Evolutionary conservation across 2,797 vertebrate genomes (phyloP).

Genomic region (Chromis chromis): DNA sequence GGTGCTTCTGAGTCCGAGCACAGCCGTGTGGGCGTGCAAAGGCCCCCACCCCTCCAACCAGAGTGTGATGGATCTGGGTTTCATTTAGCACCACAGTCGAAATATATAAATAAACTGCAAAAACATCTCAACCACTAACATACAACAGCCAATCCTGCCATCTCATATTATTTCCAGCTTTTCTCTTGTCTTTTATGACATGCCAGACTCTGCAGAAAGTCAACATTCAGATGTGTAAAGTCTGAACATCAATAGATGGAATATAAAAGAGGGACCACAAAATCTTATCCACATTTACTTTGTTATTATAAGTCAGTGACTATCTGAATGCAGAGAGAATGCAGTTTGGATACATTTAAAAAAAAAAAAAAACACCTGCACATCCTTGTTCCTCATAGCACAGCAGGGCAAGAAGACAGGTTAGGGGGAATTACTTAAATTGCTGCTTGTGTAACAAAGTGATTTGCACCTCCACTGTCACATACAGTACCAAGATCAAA

Average conservation of each 20-base stretch:
- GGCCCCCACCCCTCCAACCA: conserved; percentile 21
- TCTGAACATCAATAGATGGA: conserved; percentile 2
- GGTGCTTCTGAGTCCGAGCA: conserved; percentile 57
- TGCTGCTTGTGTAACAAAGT: not conserved
- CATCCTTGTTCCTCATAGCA: too few species aligned
- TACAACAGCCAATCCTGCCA: not conserved
- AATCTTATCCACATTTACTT: too few species aligned
- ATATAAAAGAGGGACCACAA: not conserved
- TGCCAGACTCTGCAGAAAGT: not conserved
- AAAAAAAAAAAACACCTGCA: too few species aligned
- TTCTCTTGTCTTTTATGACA: not conserved
- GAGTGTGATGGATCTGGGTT: not conserved
- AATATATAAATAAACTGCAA: not conserved
- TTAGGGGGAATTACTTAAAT: conserved; percentile 11
- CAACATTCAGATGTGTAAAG: conserved; percentile 9
- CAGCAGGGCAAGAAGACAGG: not conserved
- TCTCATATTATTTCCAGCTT: not conserved
- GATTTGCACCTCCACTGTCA: not conserved
- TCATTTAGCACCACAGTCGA: not conserved
- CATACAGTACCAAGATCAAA: not conserved
- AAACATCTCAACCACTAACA: too few species aligned
- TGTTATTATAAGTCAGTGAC: too few species aligned
- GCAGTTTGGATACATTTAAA: too few species aligned
- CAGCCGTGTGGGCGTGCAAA: conserved; percentile 61
- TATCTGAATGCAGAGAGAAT: too few species aligned